Evolutionary conservation across 2,113 vertebrate genomes (phyloP), one percentile per base, ranked within the genome.

Genomic region (Amazona guildingii): DNA sequence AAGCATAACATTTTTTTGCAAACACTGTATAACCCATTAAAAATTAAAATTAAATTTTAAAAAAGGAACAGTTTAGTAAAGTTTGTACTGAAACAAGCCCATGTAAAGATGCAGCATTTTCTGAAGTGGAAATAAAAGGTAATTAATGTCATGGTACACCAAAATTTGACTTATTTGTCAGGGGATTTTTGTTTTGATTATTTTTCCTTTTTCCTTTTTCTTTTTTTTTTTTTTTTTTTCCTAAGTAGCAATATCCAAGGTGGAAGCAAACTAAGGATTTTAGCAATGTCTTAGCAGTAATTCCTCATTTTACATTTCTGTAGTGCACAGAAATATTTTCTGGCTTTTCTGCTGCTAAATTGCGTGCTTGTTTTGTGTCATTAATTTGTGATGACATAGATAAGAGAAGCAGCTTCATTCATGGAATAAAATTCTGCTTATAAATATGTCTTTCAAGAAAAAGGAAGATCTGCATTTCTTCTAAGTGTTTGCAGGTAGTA

Each of bases 401-500:
- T 66, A 83, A 95, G 51, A 64, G 62, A 83, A 93, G 21, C 64
- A 85, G 63, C 23, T 84, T 82, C 66, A 74, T 92, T 97, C 92
- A 91, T 82, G 35, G 95, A 91, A 85, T 86, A 57, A 95, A 84
- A 92, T 80, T 93, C 66, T 76, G 13, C 61, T 66, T 64, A 19
- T 69, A 89, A 80, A 48, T 44, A 44, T 69, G 54, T 23, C 76
- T 79, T 93, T 92, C 55, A 95, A 91, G 66, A 35, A 73, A n/a
- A 87, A 67, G 25, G 20, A 90, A 41, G 74, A 57, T 66, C 37
- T 61, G 76, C 80, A 61, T 75, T 94, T 89, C 46, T 83, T 81
- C 83, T 76, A 76, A 96, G 68, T 82, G 37, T 79, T 95, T 91
- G 54, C 82, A 88, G 84, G 93, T 91, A 91, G 55, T 64, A 80